Evolutionary conservation across 2,113 vertebrate species (phyloP).

Genomic region (Rhea pennata): DNA sequence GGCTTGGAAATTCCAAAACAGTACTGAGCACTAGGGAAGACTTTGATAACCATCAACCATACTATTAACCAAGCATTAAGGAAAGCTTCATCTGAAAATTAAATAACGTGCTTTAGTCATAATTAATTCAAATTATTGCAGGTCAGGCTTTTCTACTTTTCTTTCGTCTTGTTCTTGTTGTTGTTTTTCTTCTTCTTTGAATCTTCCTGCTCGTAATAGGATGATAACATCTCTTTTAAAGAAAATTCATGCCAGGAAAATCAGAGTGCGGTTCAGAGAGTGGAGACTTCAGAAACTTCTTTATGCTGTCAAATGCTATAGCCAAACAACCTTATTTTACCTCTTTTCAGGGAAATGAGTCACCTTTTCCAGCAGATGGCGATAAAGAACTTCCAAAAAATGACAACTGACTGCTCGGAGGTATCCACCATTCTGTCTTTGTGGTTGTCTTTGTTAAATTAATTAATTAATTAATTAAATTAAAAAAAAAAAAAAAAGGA

Average conservation of each 20-base stretch:
- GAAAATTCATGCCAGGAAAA: background rate
- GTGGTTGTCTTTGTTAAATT: no score
- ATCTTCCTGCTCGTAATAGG: background rate
- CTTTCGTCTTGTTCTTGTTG: background rate
- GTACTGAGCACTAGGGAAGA: accelerated
- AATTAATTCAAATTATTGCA: background rate
- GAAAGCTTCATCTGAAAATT: background rate
- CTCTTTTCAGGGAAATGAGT: background rate
- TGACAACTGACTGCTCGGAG: accelerated
- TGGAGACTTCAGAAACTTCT: background rate
- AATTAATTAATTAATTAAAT: no score
- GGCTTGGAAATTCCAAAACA: background rate
- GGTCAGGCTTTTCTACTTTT: background rate
- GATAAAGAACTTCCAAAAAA: constrained; percentile 13
- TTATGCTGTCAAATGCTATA: background rate
- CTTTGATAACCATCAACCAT: background rate
- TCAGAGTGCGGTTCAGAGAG: background rate
- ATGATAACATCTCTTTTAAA: background rate
- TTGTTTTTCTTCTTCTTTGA: background rate
- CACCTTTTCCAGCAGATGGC: constrained; percentile 42
- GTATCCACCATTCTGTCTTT: background rate
- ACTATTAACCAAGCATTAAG: accelerated
- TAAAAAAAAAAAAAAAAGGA: background rate
- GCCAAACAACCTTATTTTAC: background rate
- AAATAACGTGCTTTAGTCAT: background rate